Base-by-base conservation (phyloP, 2,113 vertebrate genomes). In the Acinonyx jubatus region DNA sequence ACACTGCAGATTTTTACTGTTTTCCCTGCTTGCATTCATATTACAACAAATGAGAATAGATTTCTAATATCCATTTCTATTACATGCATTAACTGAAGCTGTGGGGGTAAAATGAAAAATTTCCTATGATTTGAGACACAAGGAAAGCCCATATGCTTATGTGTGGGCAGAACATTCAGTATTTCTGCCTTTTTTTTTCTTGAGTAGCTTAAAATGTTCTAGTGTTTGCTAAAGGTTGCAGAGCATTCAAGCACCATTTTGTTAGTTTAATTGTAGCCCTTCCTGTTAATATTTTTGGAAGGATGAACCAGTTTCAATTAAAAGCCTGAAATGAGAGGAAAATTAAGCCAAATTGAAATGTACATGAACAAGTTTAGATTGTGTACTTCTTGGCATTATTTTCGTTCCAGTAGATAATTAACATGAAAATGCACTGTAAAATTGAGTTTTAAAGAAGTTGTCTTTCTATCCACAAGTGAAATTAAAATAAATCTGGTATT, bases 11-110 rank as follows among this genome's bases (percentile, higher is more conserved):
- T 92, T 98, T 97, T 96, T 96, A 96, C 94, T 97, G 74, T 96
- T 97, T 97, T 76, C 76, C 97, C 52, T 7, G 45, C 89, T 97
- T 98, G 82, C 93, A 86, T 97, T 98, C 80, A 96, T 95, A 94
- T 85, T 91, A 90, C 66, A 97, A 95, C 92, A 97, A 97, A 98
- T 98, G 76, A 96, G 91, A 97, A 97, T 85, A 89, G 81, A 95
- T 96, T 98, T 98, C 91, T 98, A 96, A 94, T 91, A 95, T 95
- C 52, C 92, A 87, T 90, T 98, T 96, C 89, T 90, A 76, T 96
- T 94, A 78, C 68, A 84, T 94, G 36, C 82, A 87, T 95, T 97
- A 96, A 82, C 69, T 88, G 55, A 94, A 98, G 52, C 45, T 61
- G 63, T 92, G 52, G 50, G 81, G 25, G 57, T 36, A 86, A 92